Evolutionary conservation across 2,113 vertebrate species (phyloP).

Genomic region (Anolis carolinensis): DNA sequence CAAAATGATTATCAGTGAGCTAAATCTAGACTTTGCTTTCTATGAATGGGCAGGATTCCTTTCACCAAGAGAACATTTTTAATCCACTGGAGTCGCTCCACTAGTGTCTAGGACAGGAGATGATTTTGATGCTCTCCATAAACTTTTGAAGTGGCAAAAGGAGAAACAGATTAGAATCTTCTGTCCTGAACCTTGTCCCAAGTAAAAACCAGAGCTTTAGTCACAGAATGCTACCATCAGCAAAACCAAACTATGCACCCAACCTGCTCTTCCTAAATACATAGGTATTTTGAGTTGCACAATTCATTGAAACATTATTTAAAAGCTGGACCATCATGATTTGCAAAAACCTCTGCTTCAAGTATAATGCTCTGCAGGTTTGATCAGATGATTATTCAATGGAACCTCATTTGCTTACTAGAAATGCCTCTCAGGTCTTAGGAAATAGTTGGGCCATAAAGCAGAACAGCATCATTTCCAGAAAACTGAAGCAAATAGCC

Average conservation of each 20-base stretch:
- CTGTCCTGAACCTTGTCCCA: not conserved
- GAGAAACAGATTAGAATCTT: not conserved
- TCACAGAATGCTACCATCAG: not conserved
- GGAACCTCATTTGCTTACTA: not conserved
- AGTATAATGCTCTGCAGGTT: not conserved
- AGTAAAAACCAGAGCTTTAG: not conserved
- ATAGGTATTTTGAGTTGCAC: not conserved
- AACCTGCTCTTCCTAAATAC: not conserved
- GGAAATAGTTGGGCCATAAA: not conserved
- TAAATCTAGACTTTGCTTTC: not conserved
- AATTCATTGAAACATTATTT: not conserved
- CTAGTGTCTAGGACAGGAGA: not conserved
- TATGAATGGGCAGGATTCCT: not conserved
- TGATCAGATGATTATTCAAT: not conserved
- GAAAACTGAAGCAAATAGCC: not conserved
- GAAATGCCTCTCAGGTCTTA: accelerated
- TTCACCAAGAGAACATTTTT: not conserved
- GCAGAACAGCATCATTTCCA: accelerated
- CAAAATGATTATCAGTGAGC: not conserved
- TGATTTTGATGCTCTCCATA: not conserved
- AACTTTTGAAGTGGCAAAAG: not conserved
- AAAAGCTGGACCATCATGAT: not conserved
- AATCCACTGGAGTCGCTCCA: not conserved
- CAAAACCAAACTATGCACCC: not conserved
- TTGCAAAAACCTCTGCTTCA: not conserved